Evolutionary conservation across 2,113 vertebrate genomes (phyloP).

Genomic region (Danionella cerebrum): DNA sequence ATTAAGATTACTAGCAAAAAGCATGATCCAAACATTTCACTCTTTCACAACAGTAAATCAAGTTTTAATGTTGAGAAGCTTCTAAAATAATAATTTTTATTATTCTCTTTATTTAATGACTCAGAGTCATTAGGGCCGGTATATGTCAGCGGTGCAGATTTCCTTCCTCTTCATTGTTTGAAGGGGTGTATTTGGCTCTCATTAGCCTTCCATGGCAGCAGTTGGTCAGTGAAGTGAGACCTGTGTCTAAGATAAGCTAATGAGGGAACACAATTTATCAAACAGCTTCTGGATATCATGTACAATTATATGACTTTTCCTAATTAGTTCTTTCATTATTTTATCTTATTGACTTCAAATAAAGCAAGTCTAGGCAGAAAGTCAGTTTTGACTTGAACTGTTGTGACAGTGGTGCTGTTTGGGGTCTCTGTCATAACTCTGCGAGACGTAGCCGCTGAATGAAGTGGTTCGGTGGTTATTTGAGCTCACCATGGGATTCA

Average conservation of each 20-base stretch:
- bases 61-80: too few relatives aligned
- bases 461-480: slow-evolving; percentile 12
- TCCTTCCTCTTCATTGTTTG: slow-evolving; percentile 17
- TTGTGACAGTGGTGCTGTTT: neutral
- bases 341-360: too few relatives aligned
- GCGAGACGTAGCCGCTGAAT: neutral
- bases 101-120: neutral
- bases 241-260: neutral
- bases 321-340: too few relatives aligned
- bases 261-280: too few relatives aligned
- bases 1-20: too few relatives aligned
- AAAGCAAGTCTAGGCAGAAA: neutral
- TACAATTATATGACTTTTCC: too few relatives aligned
- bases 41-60: too few relatives aligned
- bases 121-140: neutral
- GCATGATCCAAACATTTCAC: too few relatives aligned
- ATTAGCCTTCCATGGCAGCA: neutral
- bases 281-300: too few relatives aligned
- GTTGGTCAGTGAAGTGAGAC: neutral
- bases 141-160: neutral
- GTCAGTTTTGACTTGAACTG: too few relatives aligned
- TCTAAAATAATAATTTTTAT: neutral
- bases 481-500: slow-evolving; percentile 2
- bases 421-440: neutral
- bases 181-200: neutral